Conservation (phyloP, 2,797 vertebrate genomes). For the Tamandua tetradactyla region DNA sequence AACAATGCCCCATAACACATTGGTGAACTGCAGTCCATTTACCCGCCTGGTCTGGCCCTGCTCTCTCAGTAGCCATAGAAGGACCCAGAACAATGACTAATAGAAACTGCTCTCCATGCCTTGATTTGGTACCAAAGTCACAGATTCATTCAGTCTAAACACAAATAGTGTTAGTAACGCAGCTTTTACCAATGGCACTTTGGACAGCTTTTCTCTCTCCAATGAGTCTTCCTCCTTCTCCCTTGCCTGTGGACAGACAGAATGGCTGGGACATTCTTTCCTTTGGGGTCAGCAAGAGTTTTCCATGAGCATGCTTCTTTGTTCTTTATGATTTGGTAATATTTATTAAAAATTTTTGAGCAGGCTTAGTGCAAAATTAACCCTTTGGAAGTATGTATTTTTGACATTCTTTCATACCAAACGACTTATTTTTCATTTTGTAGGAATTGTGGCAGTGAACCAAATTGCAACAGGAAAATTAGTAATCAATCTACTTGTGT, state of each 20-base stretch:
- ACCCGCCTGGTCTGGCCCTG: neutral
- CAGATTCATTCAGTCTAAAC: neutral
- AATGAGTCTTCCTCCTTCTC: neutral
- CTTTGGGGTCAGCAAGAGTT: slow-evolving; percentile 71
- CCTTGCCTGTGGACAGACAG: neutral
- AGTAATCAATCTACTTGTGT: neutral
- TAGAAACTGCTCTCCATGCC: slow-evolving; percentile 1
- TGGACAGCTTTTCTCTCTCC: neutral
- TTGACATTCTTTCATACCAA: slow-evolving; percentile 54
- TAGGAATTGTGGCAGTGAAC: neutral
- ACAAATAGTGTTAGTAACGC: neutral
- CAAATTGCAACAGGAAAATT: slow-evolving; percentile 20
- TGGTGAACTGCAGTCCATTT: slow-evolving; percentile 27
- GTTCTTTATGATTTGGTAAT: slow-evolving; percentile 65
- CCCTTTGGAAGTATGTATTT: slow-evolving; percentile 62
- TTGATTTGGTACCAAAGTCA: neutral
- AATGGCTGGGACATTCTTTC: slow-evolving; percentile 45
- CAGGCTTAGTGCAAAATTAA: slow-evolving; percentile 57
- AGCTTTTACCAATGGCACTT: neutral
- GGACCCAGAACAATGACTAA: neutral
- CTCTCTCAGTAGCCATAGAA: neutral
- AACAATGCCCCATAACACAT: neutral
- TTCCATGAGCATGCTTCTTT: slow-evolving; percentile 71
- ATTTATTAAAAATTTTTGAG: slow-evolving; percentile 48
- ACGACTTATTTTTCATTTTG: slow-evolving; percentile 53